Evolutionary conservation across 2,888 invertebrate species (phyloP), one percentile per base, ranked within the genome.

Genomic region (Orthonevra nobilis): DNA sequence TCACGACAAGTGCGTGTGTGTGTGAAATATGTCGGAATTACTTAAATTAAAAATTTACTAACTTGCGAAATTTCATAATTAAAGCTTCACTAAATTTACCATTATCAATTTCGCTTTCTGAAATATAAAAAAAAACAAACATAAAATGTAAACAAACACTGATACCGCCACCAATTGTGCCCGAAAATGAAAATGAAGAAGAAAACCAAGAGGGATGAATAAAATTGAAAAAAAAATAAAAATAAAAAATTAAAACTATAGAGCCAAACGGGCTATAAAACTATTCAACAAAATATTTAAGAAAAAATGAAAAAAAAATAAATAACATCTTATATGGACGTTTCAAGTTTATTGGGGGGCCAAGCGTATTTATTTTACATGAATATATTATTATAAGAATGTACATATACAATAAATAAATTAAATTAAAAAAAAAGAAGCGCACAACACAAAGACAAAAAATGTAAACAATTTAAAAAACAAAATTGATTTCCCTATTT

Each of bases 261-360:
- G 2, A 23, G n/a, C n/a, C 23, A 19, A 44, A 30, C 20, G 20
- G 17, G 30, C 28, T 32, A n/a, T n/a, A 48, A 32, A 15, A 10
- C 12, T 38, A 15, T 23, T 1, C 17, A 28, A 50, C 2, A n/a
- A 38, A 23, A 5, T 14, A 20, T 40, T 32, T 17, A 28, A 40
- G 5, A 6, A 23, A 26, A 44, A 66, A 50, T 12, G 23, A 50
- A 50, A 14, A 34, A 5, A n/a, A 34, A 50, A 56, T 2, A 40
- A 12, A 9, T 54, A 38, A 44, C 40, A 69, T 77, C 50, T 70
- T 63, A 3, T 58, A 42, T 58, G 48, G 50, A 70, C 50, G 63
- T 77, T 77, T 70, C 75, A 77, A 77, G 58, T 63, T 64, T 42
- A 63, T 70, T n/a, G 75, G 70, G 75, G 75, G 75, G 75, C 75